Base-by-base conservation (phyloP, 2,888 invertebrate species). In the Eupithecia subfuscata region DNA sequence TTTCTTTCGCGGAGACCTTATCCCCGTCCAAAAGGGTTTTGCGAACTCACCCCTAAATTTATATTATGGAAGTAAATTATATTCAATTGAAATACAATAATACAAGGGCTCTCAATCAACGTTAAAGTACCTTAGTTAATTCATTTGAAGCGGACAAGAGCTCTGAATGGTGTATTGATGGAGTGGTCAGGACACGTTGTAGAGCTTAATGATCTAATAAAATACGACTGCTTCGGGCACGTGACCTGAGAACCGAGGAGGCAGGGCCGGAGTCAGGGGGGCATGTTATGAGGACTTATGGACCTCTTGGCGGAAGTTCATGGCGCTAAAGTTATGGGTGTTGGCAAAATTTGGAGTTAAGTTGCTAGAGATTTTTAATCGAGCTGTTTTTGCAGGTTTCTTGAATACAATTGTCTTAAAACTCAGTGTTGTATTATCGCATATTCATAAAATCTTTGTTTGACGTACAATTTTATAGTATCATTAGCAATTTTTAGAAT, bases 201-300 rank as follows among this genome's bases (percentile, higher is more conserved):
- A 81, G 78, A 81, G 85, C 87, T 89, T 90, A 90, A 91, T 91
- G 90, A 89, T 87, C 85, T 88, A 90, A 91, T 90, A 89, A 90
- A 90, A 90, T 89, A 87, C 86, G 85, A 86, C 88, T 85, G 86
- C 82, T 82, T 81, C 81, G 74, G 40, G 40, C 79, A 89, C 90
- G 90, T 89, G 90, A 82, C 77, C 67, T 43, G 89, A 45, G 75
- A 82, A 78, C 81, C 72, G 81, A 88, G 77, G 71, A 71, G 73
- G 30, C 73, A 76, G 74, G 68, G 78, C 12, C 34, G 70, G 65
- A n/a, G 37, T n/a, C 34, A 73, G 74, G 78, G 22, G 40, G 43
- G 40, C 68, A 8, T 68, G 40, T 67, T 67, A 37, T 34, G 34
- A 34, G 18, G 34, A 60, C 60, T 64, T 64, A 64, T 64, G 64